Conservation (phyloP, 2,113 vertebrate genomes). For the Sinocyclocheilus maitianheensis region DNA sequence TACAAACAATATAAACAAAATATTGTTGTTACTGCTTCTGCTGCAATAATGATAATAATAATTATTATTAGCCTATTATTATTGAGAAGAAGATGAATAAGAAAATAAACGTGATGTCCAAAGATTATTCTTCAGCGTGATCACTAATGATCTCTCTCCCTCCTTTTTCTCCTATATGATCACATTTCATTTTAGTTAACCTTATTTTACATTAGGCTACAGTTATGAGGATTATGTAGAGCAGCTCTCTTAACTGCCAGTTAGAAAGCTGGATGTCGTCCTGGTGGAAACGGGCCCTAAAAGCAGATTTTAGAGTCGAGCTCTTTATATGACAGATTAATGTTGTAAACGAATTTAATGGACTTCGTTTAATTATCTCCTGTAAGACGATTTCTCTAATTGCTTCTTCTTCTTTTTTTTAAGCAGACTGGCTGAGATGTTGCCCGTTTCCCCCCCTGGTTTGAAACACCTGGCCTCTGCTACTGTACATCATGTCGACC, state of each 20-base stretch:
- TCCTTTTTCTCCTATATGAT: not conserved
- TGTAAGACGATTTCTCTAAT: constrained; percentile 76
- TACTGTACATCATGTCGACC: not conserved
- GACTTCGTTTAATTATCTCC: constrained; percentile 56
- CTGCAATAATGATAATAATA: too few relatives aligned
- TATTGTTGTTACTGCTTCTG: not conserved
- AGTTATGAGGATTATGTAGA: constrained; percentile 32
- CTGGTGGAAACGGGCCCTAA: constrained; percentile 39
- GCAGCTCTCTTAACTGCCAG: constrained; percentile 14
- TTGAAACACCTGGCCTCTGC: constrained; percentile 12
- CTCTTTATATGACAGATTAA: constrained; percentile 52
- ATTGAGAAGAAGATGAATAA: not conserved
- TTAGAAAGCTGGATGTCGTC: constrained; percentile 20
- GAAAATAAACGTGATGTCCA: not conserved
- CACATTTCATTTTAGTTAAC: constrained; percentile 11
- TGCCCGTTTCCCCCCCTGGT: not conserved
- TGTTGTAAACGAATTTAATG: constrained; percentile 56
- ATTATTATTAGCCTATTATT: not conserved
- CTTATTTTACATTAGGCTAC: not conserved
- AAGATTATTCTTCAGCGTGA: not conserved
- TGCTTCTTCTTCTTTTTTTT: constrained; percentile 64
- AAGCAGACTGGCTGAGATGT: constrained; percentile 20
- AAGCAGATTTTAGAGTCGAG: constrained; percentile 51
- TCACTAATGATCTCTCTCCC: constrained; percentile 10
- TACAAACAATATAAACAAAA: not conserved